Base-by-base conservation (phyloP, 2,797 vertebrate species). In the Hapalemur alaotrensis region DNA sequence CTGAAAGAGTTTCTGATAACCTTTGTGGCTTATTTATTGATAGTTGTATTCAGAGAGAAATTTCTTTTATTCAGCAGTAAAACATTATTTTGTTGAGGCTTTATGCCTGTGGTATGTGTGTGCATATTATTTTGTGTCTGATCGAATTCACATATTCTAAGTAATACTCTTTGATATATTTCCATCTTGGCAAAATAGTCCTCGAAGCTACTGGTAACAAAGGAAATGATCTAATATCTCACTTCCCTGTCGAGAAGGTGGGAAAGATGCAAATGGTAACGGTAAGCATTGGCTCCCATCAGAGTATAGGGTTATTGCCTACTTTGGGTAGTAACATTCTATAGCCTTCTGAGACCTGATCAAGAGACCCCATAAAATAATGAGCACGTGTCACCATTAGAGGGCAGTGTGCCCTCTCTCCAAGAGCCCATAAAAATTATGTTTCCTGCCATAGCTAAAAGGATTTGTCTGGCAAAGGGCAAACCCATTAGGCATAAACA, bases 401-500 rank as follows among this genome's bases (percentile, higher is more conserved):
- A 98, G 98, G 98, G 98, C 98, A 98, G 94, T 96, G 97, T 98
- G 25, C 80, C 0, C 98, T 98, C 98, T 98, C 96, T 75, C 93
- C 95, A 91, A 61, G 32, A 96, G 88, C 93, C 93, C 87, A 59
- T 89, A 70, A 13, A 95, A 30, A 94, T 96, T 93, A 93, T 48
- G 94, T 28, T 59, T 91, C 81, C 93, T 96, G 97, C 97, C 94
- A 28, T 92, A 94, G 97, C 93, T 98, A 96, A 98, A 96, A 98
- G 98, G 97, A 97, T 98, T 97, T 98, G 97, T 98, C 97, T 94
- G 98, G 98, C 96, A 98, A 98, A 98, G 98, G 97, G 98, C 98
- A 98, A 98, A 90, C 97, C 97, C 95, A 97, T 97, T 98, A 97
- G 98, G 97, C 97, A 96, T 97, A 98, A 98, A 98, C 98, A 98